Percentiles rank a stretch among this genome's conserved stretches.
These are phyloP conservation scores for Torymus tubicola DNA, from an alignment of 2,888 invertebrate species.

Conservation along the genomic window DNA sequence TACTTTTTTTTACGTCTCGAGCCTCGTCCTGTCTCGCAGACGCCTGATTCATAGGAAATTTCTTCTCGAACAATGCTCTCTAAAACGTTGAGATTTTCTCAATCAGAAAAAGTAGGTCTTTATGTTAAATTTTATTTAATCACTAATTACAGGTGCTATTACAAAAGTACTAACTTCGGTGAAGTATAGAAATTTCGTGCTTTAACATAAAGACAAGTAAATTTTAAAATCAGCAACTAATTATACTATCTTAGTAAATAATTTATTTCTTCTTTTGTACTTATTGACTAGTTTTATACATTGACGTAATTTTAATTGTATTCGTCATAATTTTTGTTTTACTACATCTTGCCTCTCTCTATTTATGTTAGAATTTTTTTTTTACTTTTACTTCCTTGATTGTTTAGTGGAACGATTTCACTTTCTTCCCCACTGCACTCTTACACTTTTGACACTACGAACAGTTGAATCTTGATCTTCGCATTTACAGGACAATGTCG, in stretches of 20 bases:
- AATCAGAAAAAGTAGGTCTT: too few relatives aligned
- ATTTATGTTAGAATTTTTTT: constrained; percentile 17
- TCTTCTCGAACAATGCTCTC: too few relatives aligned
- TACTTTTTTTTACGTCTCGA: constrained; percentile 6
- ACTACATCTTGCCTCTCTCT: constrained; percentile 27
- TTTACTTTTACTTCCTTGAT: constrained; percentile 21
- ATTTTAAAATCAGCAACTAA: constrained; percentile 1
- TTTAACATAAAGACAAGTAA: background rate
- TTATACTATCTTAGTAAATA: background rate
- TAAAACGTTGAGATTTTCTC: too few relatives aligned
- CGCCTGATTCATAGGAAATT: too few relatives aligned
- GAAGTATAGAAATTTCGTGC: too few relatives aligned
- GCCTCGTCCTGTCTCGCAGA: too few relatives aligned
- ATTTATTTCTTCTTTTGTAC: constrained; percentile 12
- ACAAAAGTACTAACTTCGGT: too few relatives aligned
- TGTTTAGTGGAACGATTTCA: constrained; percentile 22
- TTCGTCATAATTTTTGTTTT: constrained; percentile 1
- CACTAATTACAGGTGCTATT: too few relatives aligned
- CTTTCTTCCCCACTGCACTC: constrained; percentile 12
- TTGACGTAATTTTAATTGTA: background rate
- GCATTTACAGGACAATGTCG: constrained; percentile 65
- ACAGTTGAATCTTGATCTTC: constrained; percentile 54
- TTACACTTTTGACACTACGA: background rate
- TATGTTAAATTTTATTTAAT: too few relatives aligned
- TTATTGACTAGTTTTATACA: constrained; percentile 1